A percentile compares a stretch with the other conserved stretches of the same genome.
phyloP scores from a whole-genome alignment of 2,888 invertebrate genomes.

The Chrysina gloriosa region DNA sequence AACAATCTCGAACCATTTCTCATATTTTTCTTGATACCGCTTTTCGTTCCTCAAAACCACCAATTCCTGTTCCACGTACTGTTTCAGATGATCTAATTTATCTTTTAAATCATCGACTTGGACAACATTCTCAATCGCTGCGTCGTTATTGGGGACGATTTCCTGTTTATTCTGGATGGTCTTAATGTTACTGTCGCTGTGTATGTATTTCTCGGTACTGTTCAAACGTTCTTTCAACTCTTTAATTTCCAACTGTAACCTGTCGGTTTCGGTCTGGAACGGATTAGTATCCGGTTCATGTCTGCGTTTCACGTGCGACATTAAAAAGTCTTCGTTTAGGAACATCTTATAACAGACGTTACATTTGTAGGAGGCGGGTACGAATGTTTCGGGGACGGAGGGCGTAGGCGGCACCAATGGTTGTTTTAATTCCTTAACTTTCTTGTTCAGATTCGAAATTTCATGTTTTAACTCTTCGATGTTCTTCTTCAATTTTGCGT shows the following conservation, averaged over 20 bases:
- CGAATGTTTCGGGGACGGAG: constrained; percentile 48
- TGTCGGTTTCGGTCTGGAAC: constrained; percentile 70
- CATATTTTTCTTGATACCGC: constrained; percentile 68
- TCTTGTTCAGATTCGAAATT: constrained; percentile 67
- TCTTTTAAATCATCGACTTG: constrained; percentile 55
- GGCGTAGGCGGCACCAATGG: constrained; percentile 41
- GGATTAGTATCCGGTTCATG: constrained; percentile 63
- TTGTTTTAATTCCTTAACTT: constrained; percentile 59
- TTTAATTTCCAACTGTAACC: constrained; percentile 74
- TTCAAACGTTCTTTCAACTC: constrained; percentile 73
- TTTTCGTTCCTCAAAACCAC: constrained; percentile 69
- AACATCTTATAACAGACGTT: constrained; percentile 76
- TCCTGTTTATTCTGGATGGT: constrained; percentile 23
- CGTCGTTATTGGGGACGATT: constrained; percentile 44
- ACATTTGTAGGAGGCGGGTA: constrained; percentile 68
- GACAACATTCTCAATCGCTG: constrained; percentile 43
- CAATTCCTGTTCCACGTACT: constrained; percentile 60
- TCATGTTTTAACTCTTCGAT: constrained; percentile 69
- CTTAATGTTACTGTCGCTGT: constrained; percentile 42
- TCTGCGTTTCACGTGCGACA: constrained; percentile 72
- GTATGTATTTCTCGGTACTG: constrained; percentile 69
- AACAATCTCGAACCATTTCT: constrained; percentile 66
- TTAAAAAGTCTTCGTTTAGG: constrained; percentile 72
- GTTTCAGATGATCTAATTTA: constrained; percentile 60
- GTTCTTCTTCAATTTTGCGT: constrained; percentile 64